Conservation (phyloP, 2,113 vertebrate species). For the Calypte anna region DNA sequence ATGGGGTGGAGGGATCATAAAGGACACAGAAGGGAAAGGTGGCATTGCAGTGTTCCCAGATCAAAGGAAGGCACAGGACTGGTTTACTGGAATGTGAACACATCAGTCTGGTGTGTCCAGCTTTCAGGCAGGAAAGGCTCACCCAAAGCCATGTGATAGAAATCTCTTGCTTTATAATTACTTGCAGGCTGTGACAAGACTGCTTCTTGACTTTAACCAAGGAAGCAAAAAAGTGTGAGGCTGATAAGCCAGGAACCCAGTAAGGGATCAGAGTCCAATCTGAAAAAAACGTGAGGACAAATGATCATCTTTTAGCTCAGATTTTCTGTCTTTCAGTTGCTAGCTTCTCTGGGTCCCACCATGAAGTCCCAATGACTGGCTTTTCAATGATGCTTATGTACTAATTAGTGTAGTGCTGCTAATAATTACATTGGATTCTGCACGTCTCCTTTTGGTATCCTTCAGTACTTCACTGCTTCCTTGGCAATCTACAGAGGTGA, state of each 20-base stretch:
- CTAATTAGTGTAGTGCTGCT: neutral
- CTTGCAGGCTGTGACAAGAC: neutral
- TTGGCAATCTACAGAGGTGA: slow-evolving; percentile 17
- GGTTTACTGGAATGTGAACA: neutral
- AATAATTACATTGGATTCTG: neutral
- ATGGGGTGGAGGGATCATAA: neutral
- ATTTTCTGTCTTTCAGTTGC: neutral
- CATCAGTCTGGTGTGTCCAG: neutral
- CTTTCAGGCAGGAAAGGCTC: neutral
- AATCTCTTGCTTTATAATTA: neutral
- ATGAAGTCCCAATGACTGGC: neutral
- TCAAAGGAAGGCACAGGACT: neutral
- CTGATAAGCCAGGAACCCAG: neutral
- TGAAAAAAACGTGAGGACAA: neutral
- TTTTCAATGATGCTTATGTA: neutral
- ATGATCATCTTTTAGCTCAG: neutral
- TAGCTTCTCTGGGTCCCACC: neutral
- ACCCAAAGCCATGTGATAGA: neutral
- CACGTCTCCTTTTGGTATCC: neutral
- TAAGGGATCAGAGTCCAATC: neutral
- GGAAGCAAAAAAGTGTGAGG: neutral
- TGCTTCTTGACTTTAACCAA: neutral
- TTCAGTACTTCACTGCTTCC: neutral
- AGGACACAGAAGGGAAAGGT: neutral
- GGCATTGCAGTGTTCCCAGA: neutral